Base-by-base conservation (phyloP, 2,113 vertebrate species). In the Megatriorchis doriae region DNA sequence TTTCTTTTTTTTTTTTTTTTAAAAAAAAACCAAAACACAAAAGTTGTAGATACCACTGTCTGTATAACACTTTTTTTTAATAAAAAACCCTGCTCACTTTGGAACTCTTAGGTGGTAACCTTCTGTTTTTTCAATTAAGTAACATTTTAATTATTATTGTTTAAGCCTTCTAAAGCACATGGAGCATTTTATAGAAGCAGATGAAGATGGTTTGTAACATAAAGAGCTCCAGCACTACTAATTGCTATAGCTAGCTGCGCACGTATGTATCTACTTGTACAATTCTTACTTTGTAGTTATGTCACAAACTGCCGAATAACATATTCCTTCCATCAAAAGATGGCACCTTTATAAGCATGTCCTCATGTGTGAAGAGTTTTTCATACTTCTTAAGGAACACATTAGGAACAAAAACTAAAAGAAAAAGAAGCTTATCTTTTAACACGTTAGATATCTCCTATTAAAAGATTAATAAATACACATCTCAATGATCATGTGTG, bases 391-490 rank as follows among this genome's bases (percentile, higher is more conserved):
- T 58, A 81, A 72, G 66, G 56, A 31, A 78, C 77, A 78, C 38
- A 87, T 23, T 84, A 26, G 22, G 18, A 93, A 94, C 26, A 95
- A 87, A 89, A 96, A 81, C 31, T 40, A 56, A 45, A 91, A 94
- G 58, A 92, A 82, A 94, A 94, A 93, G 52, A 7, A 93, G 47
- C 68, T 93, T 43, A 84, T 93, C 77, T 93, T 91, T 91, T 74
- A 84, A 59, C 12, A 75, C 4, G 3, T 72, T 63, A 79, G 43
- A 16, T 67, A 72, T 56, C 38, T 81, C 52, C 70, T 70, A 26
- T 40, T 43, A 52, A 43, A 81, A 84, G 18, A 31, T 48, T 29
- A 88, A 78, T 53, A 83, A 92, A 84, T 50, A 71, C 16, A 86
- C 22, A 43, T 85, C 70, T 73, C 34, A 48, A 48, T 48, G 48